Percentiles rank a stretch among this genome's conserved stretches.
Evolutionary conservation across 1,140 invertebrate species (phyloP).

Genomic region (Macrotrachela quadricornifera): DNA sequence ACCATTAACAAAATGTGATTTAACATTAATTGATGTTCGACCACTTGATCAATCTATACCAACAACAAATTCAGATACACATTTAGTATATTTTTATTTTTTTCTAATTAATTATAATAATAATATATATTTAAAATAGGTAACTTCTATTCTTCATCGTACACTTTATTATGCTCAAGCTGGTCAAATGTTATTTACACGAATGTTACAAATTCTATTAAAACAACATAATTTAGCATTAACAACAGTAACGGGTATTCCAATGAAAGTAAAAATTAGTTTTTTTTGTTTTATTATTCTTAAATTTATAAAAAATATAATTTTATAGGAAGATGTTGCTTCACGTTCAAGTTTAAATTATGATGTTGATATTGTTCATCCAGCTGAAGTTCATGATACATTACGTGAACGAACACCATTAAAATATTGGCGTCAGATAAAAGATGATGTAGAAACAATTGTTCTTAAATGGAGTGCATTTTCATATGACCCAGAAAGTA

Average conservation of each 20-base stretch:
- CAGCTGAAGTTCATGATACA: constrained; percentile 53
- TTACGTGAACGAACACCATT: constrained; percentile 37
- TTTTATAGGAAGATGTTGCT: background rate
- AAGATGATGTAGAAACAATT: constrained; percentile 48
- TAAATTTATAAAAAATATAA: background rate
- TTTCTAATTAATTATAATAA: no score
- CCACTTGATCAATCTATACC: no score
- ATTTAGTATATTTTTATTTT: no score
- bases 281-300: background rate
- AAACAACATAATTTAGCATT: constrained; percentile 51
- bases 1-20: background rate
- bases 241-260: constrained; percentile 87
- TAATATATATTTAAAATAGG: no score
- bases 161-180: no score
- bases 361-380: constrained; percentile 83
- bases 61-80: no score
- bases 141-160: no score
- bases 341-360: constrained; percentile 59
- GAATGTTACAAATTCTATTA: no score
- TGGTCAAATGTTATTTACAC: no score
- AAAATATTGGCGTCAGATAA: constrained; percentile 1
- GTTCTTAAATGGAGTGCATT: constrained; percentile 70
- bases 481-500: background rate
- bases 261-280: constrained; percentile 54
- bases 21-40: no score